Conservation (phyloP, 2,113 vertebrate species). For the Taxidea taxus region DNA sequence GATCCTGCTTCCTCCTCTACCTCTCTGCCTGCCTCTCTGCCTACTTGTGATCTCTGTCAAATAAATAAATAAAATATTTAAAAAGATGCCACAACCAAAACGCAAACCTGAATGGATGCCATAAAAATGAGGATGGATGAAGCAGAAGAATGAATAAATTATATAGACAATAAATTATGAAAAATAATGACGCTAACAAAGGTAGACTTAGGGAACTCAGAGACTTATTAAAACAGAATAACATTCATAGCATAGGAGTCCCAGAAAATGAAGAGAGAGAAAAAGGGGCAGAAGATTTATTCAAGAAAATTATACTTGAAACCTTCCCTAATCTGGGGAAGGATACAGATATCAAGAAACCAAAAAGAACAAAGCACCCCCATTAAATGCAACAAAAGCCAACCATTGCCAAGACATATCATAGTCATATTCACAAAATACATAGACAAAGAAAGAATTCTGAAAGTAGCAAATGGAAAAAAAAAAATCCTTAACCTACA, state of each 20-base stretch:
- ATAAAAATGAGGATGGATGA: background rate
- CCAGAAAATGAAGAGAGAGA: background rate
- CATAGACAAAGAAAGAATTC: background rate
- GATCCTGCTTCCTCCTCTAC: no score
- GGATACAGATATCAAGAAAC: background rate
- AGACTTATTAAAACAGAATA: background rate
- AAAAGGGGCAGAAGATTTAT: background rate
- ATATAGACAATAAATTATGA: background rate
- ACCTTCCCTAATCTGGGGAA: background rate
- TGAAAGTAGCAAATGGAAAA: background rate
- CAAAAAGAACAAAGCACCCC: background rate
- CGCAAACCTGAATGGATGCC: background rate
- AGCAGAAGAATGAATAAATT: background rate
- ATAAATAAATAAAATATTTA: background rate
- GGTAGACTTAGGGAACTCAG: background rate
- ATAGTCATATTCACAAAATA: background rate
- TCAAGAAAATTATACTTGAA: background rate
- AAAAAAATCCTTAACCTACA: background rate
- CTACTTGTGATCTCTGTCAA: no score
- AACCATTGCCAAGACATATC: background rate
- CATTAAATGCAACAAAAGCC: background rate
- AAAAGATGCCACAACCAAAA: background rate
- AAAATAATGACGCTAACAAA: background rate
- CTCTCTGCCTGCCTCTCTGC: no score
- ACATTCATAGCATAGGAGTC: background rate